A percentile compares a stretch with the other conserved stretches of the same genome.
These are phyloP conservation scores for Morelia viridis DNA, from an alignment of 2,797 vertebrate species.

Conservation along the genomic window DNA sequence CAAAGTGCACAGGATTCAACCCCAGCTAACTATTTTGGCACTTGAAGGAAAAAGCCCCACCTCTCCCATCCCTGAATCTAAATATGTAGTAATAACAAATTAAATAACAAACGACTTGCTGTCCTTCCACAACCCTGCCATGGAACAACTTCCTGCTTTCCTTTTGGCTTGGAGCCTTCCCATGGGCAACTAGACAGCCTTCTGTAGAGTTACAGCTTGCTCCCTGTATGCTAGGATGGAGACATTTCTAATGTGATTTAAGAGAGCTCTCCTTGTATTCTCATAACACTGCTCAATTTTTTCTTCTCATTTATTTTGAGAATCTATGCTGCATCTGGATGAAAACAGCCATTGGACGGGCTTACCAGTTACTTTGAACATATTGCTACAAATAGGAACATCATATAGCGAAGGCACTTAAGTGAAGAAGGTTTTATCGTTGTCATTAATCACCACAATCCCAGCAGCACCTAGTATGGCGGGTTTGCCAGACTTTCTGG, in stretches of 20 bases:
- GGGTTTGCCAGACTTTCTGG: neutral
- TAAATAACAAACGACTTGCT: neutral
- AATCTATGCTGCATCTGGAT: neutral
- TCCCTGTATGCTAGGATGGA: neutral
- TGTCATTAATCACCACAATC: neutral
- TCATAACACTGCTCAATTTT: neutral
- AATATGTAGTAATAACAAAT: neutral
- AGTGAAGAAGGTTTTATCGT: neutral
- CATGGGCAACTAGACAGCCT: neutral
- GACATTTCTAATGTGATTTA: neutral
- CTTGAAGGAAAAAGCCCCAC: neutral
- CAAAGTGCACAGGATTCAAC: neutral
- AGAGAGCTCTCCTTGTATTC: neutral
- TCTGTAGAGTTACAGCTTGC: neutral
- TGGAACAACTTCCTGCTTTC: neutral
- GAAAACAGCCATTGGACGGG: neutral
- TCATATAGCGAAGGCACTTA: neutral
- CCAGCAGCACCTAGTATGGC: neutral
- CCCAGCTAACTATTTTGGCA: neutral
- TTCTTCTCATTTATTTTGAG: neutral
- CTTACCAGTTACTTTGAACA: neutral
- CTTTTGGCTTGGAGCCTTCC: neutral
- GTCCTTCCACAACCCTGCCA: neutral
- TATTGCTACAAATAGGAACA: neutral
- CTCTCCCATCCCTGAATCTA: neutral